These are phyloP conservation scores for Neotoxoptera formosana DNA, from an alignment of 1,140 invertebrate genomes.

Conservation along the genomic window DNA sequence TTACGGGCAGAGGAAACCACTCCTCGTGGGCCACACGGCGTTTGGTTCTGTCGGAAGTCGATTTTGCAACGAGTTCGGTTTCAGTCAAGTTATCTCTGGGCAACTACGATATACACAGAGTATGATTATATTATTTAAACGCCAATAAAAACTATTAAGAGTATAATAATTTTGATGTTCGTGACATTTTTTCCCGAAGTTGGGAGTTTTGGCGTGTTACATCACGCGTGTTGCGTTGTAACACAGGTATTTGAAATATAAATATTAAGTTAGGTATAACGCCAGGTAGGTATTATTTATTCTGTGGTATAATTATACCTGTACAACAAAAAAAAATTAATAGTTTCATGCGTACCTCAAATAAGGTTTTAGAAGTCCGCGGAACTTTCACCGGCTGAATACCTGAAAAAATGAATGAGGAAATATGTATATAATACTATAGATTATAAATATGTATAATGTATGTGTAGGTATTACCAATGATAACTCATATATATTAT, in stretches of 20 bases:
- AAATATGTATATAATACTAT: background rate
- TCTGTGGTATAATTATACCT: no score
- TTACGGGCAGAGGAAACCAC: no score
- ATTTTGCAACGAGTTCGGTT: background rate
- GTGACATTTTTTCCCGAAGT: background rate
- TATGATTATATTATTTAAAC: background rate
- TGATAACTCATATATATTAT: no score
- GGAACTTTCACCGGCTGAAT: background rate
- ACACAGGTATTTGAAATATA: background rate
- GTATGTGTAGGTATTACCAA: no score
- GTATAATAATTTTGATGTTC: background rate
- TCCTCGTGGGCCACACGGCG: no score
- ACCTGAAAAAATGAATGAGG: background rate
- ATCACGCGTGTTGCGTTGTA: background rate
- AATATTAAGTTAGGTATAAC: background rate
- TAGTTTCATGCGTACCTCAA: background rate
- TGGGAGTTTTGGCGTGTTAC: background rate
- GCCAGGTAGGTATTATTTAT: no score
- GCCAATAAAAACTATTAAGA: background rate
- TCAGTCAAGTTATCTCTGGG: background rate
- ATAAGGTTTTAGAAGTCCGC: background rate
- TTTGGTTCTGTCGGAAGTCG: background rate
- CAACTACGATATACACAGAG: background rate
- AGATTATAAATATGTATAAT: no score
- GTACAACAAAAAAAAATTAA: background rate